These are phyloP conservation scores for Rhysida immarginata DNA, from an alignment of 1,140 invertebrate genomes.

Conservation along the genomic window DNA sequence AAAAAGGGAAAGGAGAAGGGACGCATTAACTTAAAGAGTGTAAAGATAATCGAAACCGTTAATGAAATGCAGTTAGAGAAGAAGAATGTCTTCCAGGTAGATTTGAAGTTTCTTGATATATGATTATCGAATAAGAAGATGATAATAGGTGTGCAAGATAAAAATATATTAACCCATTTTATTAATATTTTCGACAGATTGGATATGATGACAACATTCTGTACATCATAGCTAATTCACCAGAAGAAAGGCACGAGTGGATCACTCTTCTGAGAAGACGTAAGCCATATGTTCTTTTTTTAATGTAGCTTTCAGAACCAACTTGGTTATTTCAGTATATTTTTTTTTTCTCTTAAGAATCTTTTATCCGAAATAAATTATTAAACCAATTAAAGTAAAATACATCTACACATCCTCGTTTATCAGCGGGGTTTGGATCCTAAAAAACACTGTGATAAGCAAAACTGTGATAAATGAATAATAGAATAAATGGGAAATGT, in stretches of 20 bases:
- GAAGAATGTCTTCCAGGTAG: constrained; percentile 19
- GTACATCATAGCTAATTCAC: constrained; percentile 20
- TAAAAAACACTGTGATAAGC: too few relatives aligned
- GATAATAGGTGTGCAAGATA: too few relatives aligned
- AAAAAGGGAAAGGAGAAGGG: constrained; percentile 43
- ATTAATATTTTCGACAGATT: too few relatives aligned
- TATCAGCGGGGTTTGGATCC: too few relatives aligned
- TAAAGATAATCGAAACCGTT: constrained; percentile 53
- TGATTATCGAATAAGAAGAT: too few relatives aligned
- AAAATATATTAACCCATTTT: too few relatives aligned
- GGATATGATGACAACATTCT: constrained; percentile 17
- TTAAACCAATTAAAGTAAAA: too few relatives aligned
- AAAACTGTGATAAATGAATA: too few relatives aligned
- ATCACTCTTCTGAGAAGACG: constrained; percentile 17
- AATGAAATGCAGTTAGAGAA: constrained; percentile 17
- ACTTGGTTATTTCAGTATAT: not conserved
- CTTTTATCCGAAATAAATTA: too few relatives aligned
- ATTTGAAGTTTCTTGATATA: not conserved
- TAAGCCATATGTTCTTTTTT: constrained; percentile 6
- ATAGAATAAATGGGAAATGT: too few relatives aligned
- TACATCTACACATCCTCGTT: too few relatives aligned
- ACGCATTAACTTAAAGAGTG: constrained; percentile 49
- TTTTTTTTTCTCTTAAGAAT: too few relatives aligned
- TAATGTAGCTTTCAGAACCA: not conserved
- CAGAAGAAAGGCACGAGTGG: constrained; percentile 21